Evolutionary conservation across 2,113 vertebrate species (phyloP).

Genomic region (Rostratula benghalensis): DNA sequence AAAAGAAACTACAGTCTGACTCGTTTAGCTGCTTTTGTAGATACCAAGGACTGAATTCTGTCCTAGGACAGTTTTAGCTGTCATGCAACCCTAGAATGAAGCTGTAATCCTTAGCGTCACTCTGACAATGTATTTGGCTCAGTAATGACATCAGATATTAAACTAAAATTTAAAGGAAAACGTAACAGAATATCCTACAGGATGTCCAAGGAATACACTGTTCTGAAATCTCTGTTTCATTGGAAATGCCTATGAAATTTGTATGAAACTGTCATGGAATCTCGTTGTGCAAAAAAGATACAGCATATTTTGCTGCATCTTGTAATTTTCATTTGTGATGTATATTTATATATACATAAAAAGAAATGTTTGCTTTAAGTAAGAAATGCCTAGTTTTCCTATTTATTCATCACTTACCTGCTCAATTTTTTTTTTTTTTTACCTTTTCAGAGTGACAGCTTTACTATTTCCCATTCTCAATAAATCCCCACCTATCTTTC

Average conservation of each 20-base stretch:
- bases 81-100: neutral
- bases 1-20: neutral
- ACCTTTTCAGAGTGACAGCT: neutral
- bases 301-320: neutral
- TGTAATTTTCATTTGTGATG: neutral
- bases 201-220: neutral
- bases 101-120: neutral
- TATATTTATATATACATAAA: neutral
- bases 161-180: neutral
- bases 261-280: neutral
- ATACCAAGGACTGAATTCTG: neutral
- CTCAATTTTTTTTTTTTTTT: neutral
- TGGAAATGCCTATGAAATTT: neutral
- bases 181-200: neutral
- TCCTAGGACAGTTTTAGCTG: neutral
- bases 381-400: neutral
- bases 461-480: neutral
- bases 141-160: neutral
- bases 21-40: neutral
- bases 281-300: neutral
- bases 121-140: neutral
- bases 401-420: neutral
- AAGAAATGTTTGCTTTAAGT: neutral
- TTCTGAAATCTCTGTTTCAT: neutral
- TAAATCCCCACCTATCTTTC: neutral